Evolutionary conservation across 1,140 invertebrate genomes (phyloP).

Genomic region (Caenorhabditis brenneri): DNA sequence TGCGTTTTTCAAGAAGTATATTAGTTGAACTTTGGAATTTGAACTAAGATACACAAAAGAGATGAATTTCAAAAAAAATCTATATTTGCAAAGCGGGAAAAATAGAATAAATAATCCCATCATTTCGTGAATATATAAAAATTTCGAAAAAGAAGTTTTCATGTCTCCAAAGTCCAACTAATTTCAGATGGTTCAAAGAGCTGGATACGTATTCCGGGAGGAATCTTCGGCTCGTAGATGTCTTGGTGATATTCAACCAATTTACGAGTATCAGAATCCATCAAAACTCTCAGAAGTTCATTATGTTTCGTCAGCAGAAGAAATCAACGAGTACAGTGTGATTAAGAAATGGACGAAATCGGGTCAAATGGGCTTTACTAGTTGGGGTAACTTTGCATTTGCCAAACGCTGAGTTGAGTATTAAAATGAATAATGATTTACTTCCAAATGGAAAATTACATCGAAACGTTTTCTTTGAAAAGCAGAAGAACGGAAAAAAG

Average conservation of each 20-base stretch:
- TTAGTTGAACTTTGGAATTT: too few relatives aligned
- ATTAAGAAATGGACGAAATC: conserved; percentile 2
- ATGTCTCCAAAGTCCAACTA: too few relatives aligned
- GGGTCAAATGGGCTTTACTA: neutral
- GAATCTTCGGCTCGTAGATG: conserved; percentile 9
- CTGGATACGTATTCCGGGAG: conserved; percentile 20
- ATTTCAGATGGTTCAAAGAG: conserved; percentile 16
- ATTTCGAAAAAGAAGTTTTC: too few relatives aligned
- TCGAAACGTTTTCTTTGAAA: neutral
- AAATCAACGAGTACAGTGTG: neutral
- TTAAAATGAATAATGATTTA: neutral
- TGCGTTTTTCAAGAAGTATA: too few relatives aligned
- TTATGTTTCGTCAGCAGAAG: neutral
- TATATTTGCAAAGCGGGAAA: too few relatives aligned
- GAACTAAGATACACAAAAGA: too few relatives aligned
- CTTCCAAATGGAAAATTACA: too few relatives aligned
- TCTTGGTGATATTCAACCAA: conserved; percentile 3
- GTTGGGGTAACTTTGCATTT: conserved; percentile 38
- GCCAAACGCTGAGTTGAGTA: neutral
- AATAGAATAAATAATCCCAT: too few relatives aligned
- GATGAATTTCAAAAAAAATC: too few relatives aligned
- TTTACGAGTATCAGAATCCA: neutral
- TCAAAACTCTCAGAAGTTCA: neutral
- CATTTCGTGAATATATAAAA: too few relatives aligned
- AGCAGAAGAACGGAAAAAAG: neutral